These are phyloP conservation scores for Aphrophora alni DNA, from an alignment of 2,888 invertebrate species.

Conservation along the genomic window DNA sequence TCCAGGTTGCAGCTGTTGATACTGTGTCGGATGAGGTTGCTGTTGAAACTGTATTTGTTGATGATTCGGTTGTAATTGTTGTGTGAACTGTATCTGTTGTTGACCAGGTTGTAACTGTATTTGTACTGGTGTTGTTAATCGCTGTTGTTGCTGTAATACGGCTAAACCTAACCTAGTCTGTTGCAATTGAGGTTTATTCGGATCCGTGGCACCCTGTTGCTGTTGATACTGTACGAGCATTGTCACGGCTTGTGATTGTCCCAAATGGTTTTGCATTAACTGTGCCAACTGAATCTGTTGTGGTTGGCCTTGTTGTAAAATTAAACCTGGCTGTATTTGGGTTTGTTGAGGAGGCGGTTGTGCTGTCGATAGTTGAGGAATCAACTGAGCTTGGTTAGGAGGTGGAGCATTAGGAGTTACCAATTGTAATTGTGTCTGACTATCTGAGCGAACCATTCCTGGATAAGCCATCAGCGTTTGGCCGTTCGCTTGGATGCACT, in stretches of 20 bases:
- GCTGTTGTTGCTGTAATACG: background rate
- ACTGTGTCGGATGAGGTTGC: conserved; percentile 23
- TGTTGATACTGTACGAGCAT: conserved; percentile 31
- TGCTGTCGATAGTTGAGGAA: conserved; percentile 19
- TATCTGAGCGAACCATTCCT: background rate
- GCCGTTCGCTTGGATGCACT: conserved; percentile 33
- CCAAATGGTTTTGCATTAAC: conserved; percentile 57
- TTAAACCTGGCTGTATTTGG: conserved; percentile 55
- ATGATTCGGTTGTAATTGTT: too few species aligned
- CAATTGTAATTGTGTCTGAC: background rate
- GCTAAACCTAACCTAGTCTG: background rate
- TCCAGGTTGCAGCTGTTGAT: background rate
- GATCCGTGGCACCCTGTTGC: conserved; percentile 25
- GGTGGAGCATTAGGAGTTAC: background rate
- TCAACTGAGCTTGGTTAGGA: conserved; percentile 2
- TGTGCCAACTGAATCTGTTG: conserved; percentile 58
- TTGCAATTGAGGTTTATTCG: conserved; percentile 22
- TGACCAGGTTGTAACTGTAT: background rate
- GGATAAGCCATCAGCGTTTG: conserved; percentile 32
- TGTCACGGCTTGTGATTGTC: conserved; percentile 50
- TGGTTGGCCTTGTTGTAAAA: conserved; percentile 54
- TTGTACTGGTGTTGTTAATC: background rate
- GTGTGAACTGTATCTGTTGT: conserved; percentile 11
- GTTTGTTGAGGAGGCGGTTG: conserved; percentile 50
- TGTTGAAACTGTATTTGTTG: background rate